phyloP scores from a whole-genome alignment of 2,888 invertebrate species.

The Patella depressa region DNA sequence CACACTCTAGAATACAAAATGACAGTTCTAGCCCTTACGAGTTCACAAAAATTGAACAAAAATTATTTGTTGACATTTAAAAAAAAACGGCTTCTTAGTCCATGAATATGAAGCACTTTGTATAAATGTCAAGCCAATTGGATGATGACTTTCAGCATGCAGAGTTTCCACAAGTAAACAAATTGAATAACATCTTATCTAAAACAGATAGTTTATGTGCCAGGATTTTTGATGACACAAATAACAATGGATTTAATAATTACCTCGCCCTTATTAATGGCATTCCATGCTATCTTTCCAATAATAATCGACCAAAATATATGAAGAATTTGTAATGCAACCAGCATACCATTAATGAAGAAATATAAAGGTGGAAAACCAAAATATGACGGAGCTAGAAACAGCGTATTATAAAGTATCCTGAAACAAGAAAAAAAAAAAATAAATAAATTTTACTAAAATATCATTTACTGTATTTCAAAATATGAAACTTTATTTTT shows the following conservation, averaged over 20 bases:
- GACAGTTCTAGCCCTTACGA: too few relatives aligned
- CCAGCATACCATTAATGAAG: conserved; percentile 52
- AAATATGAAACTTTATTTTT: background rate
- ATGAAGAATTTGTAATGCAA: conserved; percentile 53
- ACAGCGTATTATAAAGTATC: conserved; percentile 82
- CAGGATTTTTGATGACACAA: too few relatives aligned
- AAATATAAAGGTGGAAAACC: conserved; percentile 49
- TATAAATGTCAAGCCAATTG: too few relatives aligned
- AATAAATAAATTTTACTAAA: background rate
- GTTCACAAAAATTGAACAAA: too few relatives aligned
- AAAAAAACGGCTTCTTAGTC: too few relatives aligned
- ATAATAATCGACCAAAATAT: conserved; percentile 74
- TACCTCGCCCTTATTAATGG: conserved; percentile 37
- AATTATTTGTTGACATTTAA: too few relatives aligned
- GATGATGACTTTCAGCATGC: too few relatives aligned
- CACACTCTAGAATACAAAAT: too few relatives aligned
- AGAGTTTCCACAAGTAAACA: too few relatives aligned
- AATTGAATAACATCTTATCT: too few relatives aligned
- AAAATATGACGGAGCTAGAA: conserved; percentile 73
- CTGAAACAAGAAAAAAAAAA: conserved; percentile 73
- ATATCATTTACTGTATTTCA: background rate
- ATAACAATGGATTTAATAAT: conserved; percentile 9
- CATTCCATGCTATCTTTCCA: conserved; percentile 71
- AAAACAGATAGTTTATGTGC: too few relatives aligned
- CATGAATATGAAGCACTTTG: too few relatives aligned